phyloP scores from a whole-genome alignment of 2,888 invertebrate genomes.

The Lepetodrilus schrolli region DNA sequence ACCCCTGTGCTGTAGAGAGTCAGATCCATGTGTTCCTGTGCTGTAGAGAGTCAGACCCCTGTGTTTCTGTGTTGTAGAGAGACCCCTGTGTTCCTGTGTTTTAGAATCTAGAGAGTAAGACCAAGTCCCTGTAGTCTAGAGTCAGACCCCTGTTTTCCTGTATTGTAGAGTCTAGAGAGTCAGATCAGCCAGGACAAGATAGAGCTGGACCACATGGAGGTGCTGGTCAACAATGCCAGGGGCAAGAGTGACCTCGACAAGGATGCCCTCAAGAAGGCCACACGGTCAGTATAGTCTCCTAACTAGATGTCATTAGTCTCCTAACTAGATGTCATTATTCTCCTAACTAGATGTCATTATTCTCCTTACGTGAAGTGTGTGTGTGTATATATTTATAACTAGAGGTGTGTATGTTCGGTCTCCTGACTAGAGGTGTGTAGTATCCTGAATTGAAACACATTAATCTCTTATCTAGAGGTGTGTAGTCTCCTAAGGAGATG shows the following conservation, averaged over 20 bases:
- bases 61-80: too few relatives aligned
- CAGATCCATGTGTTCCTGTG: background rate
- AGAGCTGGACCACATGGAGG: constrained; percentile 72
- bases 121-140: background rate
- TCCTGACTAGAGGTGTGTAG: too few relatives aligned
- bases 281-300: constrained; percentile 56
- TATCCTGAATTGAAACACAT: too few relatives aligned
- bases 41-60: constrained; percentile 50
- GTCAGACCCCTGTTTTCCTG: too few relatives aligned
- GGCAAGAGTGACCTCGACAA: constrained; percentile 71
- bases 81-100: background rate
- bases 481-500: too few relatives aligned
- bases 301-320: background rate
- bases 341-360: too few relatives aligned
- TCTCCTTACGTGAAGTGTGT: too few relatives aligned
- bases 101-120: background rate
- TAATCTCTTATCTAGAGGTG: too few relatives aligned
- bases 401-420: too few relatives aligned
- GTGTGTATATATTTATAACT: too few relatives aligned
- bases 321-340: too few relatives aligned
- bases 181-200: constrained; percentile 66
- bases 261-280: constrained; percentile 74
- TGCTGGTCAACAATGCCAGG: constrained; percentile 66
- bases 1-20: too few relatives aligned
- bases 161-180: constrained; percentile 67